Evolutionary conservation across 2,888 invertebrate genomes (phyloP).

Genomic region (Aleiodes leptofemur): DNA sequence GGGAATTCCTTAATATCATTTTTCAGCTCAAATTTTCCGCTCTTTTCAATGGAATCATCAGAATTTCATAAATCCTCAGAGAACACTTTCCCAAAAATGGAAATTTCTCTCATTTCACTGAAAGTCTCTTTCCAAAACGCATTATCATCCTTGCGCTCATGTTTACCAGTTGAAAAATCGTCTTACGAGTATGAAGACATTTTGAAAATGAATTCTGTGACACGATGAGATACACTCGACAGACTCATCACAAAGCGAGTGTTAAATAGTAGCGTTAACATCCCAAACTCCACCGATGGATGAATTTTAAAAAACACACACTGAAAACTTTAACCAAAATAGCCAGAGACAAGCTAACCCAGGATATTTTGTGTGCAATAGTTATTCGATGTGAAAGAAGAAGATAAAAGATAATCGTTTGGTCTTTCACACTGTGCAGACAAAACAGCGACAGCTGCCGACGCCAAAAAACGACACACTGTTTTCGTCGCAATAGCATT

Average conservation of each 20-base stretch:
- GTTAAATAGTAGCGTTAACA: slow-evolving; percentile 65
- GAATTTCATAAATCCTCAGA: too few species aligned
- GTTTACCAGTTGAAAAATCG: slow-evolving; percentile 1
- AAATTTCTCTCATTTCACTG: too few species aligned
- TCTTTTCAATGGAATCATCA: too few species aligned
- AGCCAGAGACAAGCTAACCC: slow-evolving; percentile 59
- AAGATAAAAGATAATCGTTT: slow-evolving; percentile 39
- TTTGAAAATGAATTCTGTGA: slow-evolving; percentile 15
- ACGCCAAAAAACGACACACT: slow-evolving; percentile 55
- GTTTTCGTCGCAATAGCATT: slow-evolving; percentile 52
- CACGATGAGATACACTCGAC: slow-evolving; percentile 45
- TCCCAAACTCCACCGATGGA: slow-evolving; percentile 63
- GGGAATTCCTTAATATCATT: too few species aligned
- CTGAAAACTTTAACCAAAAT: slow-evolving; percentile 65
- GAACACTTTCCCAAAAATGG: too few species aligned
- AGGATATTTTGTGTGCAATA: slow-evolving; percentile 54
- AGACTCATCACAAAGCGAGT: slow-evolving; percentile 43
- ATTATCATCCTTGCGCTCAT: too few species aligned
- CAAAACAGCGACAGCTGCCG: slow-evolving; percentile 70
- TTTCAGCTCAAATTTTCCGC: too few species aligned
- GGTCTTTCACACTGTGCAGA: slow-evolving; percentile 56
- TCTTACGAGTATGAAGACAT: slow-evolving; percentile 16
- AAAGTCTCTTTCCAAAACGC: too few species aligned
- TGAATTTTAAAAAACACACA: slow-evolving; percentile 70
- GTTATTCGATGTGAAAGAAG: slow-evolving; percentile 54